Conservation (phyloP, 2,113 vertebrate species). For the Aramus guarauna region DNA sequence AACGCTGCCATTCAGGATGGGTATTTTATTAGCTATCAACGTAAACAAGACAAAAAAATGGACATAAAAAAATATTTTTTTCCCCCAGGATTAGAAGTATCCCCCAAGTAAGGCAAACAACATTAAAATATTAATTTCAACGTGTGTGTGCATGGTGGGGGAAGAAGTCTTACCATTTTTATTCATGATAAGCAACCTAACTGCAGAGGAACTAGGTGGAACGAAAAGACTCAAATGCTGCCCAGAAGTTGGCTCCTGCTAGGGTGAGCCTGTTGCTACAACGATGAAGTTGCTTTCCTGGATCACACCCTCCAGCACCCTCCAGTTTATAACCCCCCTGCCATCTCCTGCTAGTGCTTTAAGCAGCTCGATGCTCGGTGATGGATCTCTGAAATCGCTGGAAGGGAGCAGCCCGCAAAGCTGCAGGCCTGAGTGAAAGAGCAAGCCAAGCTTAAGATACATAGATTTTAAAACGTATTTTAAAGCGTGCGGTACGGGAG, state of each 20-base stretch:
- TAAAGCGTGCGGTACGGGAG: fast-evolving
- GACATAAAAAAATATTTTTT: neutral
- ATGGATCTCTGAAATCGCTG: neutral
- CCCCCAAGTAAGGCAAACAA: neutral
- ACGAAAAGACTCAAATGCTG: fast-evolving
- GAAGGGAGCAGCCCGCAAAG: neutral
- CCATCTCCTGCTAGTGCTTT: fast-evolving
- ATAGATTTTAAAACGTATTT: fast-evolving
- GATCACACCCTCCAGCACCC: neutral
- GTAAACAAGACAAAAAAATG: neutral
- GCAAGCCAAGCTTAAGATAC: neutral
- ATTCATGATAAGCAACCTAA: neutral
- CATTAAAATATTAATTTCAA: neutral
- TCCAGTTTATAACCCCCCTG: neutral
- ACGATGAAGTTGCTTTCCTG: fast-evolving
- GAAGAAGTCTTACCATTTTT: neutral
- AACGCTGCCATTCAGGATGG: neutral
- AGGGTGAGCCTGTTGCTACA: neutral
- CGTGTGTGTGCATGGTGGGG: fast-evolving
- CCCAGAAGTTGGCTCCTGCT: neutral
- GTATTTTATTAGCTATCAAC: neutral
- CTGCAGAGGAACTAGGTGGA: too few relatives aligned
- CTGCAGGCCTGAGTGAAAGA: neutral
- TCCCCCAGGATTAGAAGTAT: neutral
- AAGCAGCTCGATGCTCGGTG: fast-evolving